Percentiles rank a stretch among this genome's conserved stretches.
phyloP scores from a whole-genome alignment of 1,140 invertebrate species.

The Drosophila kikkawai region DNA sequence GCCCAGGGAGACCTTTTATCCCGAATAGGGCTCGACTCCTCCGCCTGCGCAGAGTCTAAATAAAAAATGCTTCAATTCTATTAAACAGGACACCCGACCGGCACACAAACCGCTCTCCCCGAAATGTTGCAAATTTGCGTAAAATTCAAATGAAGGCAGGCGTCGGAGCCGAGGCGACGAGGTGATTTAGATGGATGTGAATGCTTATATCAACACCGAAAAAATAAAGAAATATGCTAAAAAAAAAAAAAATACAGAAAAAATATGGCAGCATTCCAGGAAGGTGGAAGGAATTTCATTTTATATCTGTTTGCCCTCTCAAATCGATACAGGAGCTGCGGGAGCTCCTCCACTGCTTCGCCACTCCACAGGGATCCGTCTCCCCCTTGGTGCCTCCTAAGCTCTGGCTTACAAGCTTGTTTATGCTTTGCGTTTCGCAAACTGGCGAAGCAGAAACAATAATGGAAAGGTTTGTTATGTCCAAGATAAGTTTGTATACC shows the following conservation, averaged over 20 bases:
- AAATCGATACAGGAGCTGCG: conserved; percentile 43
- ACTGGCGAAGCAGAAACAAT: conserved; percentile 17
- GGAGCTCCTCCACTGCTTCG: conserved; percentile 11
- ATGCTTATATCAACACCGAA: conserved; percentile 52
- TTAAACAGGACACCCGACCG: conserved; percentile 45
- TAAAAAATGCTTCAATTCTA: conserved; percentile 72
- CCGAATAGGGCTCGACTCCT: conserved; percentile 18
- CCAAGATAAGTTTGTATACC: background rate
- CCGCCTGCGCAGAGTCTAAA: conserved; percentile 42
- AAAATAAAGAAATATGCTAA: background rate
- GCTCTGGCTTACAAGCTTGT: conserved; percentile 62
- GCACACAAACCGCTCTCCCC: background rate
- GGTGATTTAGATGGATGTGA: conserved; percentile 57
- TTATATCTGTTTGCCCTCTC: conserved; percentile 29
- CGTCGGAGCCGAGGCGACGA: conserved; percentile 16
- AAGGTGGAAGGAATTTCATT: conserved; percentile 40
- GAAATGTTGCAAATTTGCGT: conserved; percentile 65
- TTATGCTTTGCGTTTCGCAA: conserved; percentile 35
- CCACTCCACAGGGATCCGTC: conserved; percentile 15
- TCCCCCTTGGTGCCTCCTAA: conserved; percentile 11
- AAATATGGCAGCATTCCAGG: conserved; percentile 29
- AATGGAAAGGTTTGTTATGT: background rate
- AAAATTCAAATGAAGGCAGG: conserved; percentile 69
- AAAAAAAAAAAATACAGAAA: conserved; percentile 20
- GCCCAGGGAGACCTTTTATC: conserved; percentile 66